phyloP scores from a whole-genome alignment of 2,888 invertebrate species.

The Cheilosia variabilis region DNA sequence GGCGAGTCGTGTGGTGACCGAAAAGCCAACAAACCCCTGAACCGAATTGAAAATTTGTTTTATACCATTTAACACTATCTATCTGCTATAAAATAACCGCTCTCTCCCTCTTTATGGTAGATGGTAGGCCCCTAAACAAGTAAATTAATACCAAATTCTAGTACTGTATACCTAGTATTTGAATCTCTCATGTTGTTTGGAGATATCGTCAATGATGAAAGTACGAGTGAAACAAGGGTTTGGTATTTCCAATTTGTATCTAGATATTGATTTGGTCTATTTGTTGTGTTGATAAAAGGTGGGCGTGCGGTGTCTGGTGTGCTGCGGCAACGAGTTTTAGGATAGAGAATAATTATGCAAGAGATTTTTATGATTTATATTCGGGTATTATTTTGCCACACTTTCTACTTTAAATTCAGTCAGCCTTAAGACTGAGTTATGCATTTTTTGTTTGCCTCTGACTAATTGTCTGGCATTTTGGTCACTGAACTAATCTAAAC shows the following conservation, averaged over 20 bases:
- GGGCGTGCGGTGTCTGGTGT: not conserved
- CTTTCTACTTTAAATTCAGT: too few species aligned
- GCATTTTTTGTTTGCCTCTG: too few species aligned
- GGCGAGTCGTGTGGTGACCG: conserved; percentile 30
- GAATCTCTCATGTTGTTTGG: not conserved
- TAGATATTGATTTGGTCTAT: not conserved
- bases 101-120: conserved; percentile 16
- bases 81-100: conserved; percentile 47
- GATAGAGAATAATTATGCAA: too few species aligned
- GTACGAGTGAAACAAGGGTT: not conserved
- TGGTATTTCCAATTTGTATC: not conserved
- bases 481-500: too few species aligned
- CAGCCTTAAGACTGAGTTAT: too few species aligned
- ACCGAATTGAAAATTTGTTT: conserved; percentile 60
- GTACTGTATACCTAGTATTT: not conserved
- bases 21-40: conserved; percentile 67
- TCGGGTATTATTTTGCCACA: too few species aligned
- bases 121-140: conserved; percentile 24
- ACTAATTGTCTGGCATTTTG: too few species aligned
- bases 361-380: too few species aligned
- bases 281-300: not conserved
- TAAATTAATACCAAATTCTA: conserved; percentile 1
- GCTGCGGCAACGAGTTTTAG: too few species aligned
- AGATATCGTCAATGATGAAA: not conserved
- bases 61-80: conserved; percentile 53